phyloP scores from a whole-genome alignment of 1,140 invertebrate species.

The Drosophila ananassae region DNA sequence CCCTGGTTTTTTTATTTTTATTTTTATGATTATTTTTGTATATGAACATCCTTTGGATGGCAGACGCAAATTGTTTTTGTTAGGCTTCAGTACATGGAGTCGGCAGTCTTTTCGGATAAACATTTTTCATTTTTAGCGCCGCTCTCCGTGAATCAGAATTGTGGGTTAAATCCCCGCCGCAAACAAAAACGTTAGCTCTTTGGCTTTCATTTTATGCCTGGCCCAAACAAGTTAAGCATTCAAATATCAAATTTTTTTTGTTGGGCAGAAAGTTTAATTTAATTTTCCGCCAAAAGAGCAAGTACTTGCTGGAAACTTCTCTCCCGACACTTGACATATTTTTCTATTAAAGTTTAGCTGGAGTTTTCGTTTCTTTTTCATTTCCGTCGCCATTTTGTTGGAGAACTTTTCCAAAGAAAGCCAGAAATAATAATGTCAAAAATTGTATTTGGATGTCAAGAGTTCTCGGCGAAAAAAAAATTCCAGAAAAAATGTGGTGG shows the following conservation, averaged over 20 bases:
- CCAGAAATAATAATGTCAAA: conserved; percentile 19
- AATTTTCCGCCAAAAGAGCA: conserved; percentile 21
- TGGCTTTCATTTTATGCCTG: conserved; percentile 36
- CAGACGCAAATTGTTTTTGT: conserved; percentile 56
- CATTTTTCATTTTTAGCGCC: conserved; percentile 48
- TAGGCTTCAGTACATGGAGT: conserved; percentile 37
- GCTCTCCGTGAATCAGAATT: conserved; percentile 8
- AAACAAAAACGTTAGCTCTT: conserved; percentile 41
- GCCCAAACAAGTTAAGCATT: conserved; percentile 37
- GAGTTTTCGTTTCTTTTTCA: conserved; percentile 5
- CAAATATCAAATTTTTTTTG: conserved; percentile 34
- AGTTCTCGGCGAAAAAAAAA: neutral
- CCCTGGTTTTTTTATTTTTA: conserved; percentile 21
- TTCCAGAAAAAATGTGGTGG: conserved; percentile 6
- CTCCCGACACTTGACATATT: conserved; percentile 38
- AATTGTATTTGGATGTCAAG: neutral
- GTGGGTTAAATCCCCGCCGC: conserved; percentile 21
- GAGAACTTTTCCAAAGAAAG: neutral
- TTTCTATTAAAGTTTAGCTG: conserved; percentile 35
- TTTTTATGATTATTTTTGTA: conserved; percentile 9
- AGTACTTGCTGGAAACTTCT: conserved; percentile 2
- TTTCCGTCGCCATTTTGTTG: no score
- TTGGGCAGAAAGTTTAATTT: conserved; percentile 32
- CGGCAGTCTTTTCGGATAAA: conserved; percentile 27
- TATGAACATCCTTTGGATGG: conserved; percentile 9